These are phyloP conservation scores for Clanis bilineata DNA, from an alignment of 2,888 invertebrate species.

Conservation along the genomic window DNA sequence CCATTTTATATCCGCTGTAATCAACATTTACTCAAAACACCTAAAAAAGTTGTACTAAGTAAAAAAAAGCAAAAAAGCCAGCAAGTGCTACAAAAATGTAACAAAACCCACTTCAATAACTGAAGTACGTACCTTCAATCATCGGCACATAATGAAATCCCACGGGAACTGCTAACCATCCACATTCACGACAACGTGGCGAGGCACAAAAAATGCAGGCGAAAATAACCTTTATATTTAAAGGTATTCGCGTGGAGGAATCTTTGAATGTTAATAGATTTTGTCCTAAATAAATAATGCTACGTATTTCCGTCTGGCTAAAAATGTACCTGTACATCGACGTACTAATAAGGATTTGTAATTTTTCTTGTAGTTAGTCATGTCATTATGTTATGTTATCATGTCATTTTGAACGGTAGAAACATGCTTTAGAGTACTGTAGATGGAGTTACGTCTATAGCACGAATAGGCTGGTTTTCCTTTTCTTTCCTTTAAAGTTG, in stretches of 20 bases:
- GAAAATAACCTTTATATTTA: conserved; percentile 2
- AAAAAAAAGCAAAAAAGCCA: background rate
- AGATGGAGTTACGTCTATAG: too few species aligned
- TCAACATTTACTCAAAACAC: background rate
- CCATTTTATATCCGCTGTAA: too few species aligned
- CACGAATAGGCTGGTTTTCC: too few species aligned
- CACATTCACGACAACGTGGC: conserved; percentile 12
- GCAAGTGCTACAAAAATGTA: background rate
- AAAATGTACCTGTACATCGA: background rate
- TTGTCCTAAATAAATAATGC: background rate
- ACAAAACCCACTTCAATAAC: conserved; percentile 16
- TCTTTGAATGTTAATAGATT: background rate
- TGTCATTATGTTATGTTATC: too few species aligned
- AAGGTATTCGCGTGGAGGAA: background rate
- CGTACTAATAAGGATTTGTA: background rate
- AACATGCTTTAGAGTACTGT: too few species aligned
- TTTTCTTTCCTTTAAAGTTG: too few species aligned
- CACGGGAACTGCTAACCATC: conserved; percentile 33
- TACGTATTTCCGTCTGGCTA: background rate
- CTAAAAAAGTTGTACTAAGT: background rate
- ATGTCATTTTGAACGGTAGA: too few species aligned
- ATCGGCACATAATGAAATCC: conserved; percentile 24
- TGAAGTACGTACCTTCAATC: conserved; percentile 11
- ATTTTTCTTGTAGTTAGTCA: background rate
- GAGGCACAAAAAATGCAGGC: background rate